Percentiles rank a stretch among this genome's conserved stretches.
phyloP scores from a whole-genome alignment of 1,140 invertebrate species.

The Homalodisca vitripennis region DNA sequence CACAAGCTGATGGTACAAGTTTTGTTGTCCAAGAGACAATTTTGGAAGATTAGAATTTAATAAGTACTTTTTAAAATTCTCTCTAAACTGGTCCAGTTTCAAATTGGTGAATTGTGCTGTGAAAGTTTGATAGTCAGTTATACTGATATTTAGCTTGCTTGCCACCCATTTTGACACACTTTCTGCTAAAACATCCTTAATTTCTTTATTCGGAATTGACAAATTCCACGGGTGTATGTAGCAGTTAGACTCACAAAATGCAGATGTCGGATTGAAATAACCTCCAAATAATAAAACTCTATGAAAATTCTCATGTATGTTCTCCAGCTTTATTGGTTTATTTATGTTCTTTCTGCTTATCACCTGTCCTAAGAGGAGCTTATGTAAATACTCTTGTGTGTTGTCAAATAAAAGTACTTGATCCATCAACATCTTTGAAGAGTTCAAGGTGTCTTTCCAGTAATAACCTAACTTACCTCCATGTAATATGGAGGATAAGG shows the following conservation, averaged over 20 bases:
- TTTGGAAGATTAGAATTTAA: not conserved
- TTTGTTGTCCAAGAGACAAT: not conserved
- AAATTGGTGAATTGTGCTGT: not conserved
- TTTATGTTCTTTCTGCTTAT: not conserved
- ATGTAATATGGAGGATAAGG: not conserved
- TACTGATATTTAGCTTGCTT: not conserved
- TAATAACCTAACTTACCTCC: not conserved
- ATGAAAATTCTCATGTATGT: not conserved
- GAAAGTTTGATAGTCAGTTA: not conserved
- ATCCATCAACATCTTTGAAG: not conserved
- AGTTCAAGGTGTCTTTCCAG: not conserved
- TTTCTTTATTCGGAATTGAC: not conserved
- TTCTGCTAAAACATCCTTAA: not conserved
- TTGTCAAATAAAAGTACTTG: not conserved
- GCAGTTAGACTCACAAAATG: not conserved
- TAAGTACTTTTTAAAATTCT: not conserved
- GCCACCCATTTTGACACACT: conserved; percentile 2
- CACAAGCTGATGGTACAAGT: not conserved
- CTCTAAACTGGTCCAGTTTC: not conserved
- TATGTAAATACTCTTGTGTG: conserved; percentile 3
- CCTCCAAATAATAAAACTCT: not conserved
- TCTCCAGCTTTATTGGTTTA: not conserved
- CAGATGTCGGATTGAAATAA: not conserved
- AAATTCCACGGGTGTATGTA: conserved; percentile 9
- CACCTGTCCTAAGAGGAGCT: not conserved